Base-by-base conservation (phyloP, 2,797 vertebrate species). In the Antennarius maculatus region DNA sequence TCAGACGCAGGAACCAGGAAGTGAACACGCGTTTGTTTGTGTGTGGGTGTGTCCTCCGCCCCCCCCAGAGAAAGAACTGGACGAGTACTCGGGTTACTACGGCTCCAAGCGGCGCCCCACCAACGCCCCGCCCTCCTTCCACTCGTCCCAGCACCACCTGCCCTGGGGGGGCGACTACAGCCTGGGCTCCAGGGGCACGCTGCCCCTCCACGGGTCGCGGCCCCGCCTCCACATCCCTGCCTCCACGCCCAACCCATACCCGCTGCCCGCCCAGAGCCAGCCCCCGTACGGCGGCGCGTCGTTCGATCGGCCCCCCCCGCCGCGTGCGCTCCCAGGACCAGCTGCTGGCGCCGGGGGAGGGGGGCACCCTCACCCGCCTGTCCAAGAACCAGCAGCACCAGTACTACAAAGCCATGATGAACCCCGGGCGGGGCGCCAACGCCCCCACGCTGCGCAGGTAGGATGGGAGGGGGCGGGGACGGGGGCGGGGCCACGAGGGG, bases 281-380 rank as follows among this genome's bases (percentile, higher is more conserved):
- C 23, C 80, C 2, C 87, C 81, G 1, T 89, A 93, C 88, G 59
- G 79, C 76, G 85, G 68, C 84, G 80, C 90, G 14, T 50, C 88
- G 31, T 93, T 93, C 0, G 93, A 95, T 1, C 71, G 90, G 94
- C 71, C 91, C 94, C 94, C 95, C 96, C 0, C 93, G 96, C 7
- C 92, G 96, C 0, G 96, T 97, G 66, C 95, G 95, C 88, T 97
- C 96, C 51, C 96, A 97, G 90, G 96, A 97, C 84, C 96, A 96
- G 84, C 89, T 94, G 79, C 85, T 94, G 61, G 86, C 88, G 0
- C 61, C 92, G 6, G 92, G 90, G 37, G 94, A 95, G 58, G 93
- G 93, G n/a, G 93, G 88, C 91, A 89, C 92, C 7, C 80, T 93
- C 74, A 89, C 92, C 53, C 89, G 88, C 53, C 87, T 93, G 69